These are phyloP conservation scores for Anoplopoma fimbria DNA, from an alignment of 2,113 vertebrate genomes.

Conservation along the genomic window DNA sequence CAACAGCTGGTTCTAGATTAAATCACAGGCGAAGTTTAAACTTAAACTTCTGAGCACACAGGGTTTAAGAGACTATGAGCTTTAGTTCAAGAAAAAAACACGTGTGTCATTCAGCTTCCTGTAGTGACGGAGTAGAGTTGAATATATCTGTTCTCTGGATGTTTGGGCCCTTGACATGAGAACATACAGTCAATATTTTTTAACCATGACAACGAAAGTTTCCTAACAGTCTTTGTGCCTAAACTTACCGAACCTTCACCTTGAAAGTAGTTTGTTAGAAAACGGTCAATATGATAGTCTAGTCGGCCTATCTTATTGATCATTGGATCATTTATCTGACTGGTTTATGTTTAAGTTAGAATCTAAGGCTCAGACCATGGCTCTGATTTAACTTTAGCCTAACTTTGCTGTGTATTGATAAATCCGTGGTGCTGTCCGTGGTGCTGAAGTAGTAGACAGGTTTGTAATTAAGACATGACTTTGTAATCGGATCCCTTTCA, in stretches of 20 bases:
- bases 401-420: not conserved
- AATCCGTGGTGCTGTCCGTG: not conserved
- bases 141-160: not conserved
- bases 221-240: not conserved
- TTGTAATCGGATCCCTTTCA: too few relatives aligned
- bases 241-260: not conserved
- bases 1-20: not conserved
- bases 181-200: too few relatives aligned
- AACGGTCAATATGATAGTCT: not conserved
- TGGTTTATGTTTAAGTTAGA: not conserved
- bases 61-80: not conserved
- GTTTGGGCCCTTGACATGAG: not conserved
- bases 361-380: too few relatives aligned
- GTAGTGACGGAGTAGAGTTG: not conserved
- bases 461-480: not conserved
- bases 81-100: not conserved
- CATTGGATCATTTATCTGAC: not conserved
- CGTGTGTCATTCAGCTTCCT: not conserved
- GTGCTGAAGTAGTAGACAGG: not conserved
- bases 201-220: not conserved
- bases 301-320: too few relatives aligned
- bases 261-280: too few relatives aligned
- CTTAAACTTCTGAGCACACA: not conserved
- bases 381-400: not conserved
- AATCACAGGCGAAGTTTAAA: not conserved